Percentiles rank a stretch among this genome's conserved stretches.
These are phyloP conservation scores for Archilochus colubris DNA, from an alignment of 2,113 vertebrate species.

Conservation along the genomic window DNA sequence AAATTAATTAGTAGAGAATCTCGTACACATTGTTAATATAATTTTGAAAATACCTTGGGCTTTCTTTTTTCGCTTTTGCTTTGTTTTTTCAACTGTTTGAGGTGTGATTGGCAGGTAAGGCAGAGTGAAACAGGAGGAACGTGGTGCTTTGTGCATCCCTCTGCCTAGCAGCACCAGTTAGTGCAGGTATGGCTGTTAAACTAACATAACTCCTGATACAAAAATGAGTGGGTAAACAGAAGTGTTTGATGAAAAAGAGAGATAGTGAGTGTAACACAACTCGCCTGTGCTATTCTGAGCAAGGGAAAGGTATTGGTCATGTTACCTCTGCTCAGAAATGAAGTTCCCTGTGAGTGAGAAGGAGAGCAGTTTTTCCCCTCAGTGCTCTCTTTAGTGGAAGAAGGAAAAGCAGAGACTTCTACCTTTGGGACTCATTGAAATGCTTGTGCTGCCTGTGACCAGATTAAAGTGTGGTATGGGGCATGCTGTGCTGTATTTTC, in stretches of 20 bases:
- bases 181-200: neutral
- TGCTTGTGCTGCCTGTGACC: neutral
- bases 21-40: rapidly evolving
- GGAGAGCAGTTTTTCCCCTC: neutral
- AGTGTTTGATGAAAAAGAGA: neutral
- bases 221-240: conserved; percentile 35
- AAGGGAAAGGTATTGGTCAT: neutral
- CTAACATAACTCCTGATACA: neutral
- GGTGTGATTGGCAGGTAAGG: neutral
- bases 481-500: neutral
- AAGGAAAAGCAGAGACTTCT: neutral
- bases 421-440: neutral
- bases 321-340: neutral
- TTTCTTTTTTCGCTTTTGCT: neutral
- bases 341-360: neutral
- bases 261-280: neutral
- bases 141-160: neutral
- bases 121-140: neutral
- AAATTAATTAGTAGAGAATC: neutral
- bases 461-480: neutral
- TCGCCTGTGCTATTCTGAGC: neutral
- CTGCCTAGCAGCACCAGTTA: conserved; percentile 12
- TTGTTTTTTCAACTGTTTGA: too few relatives aligned
- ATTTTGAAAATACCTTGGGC: neutral
- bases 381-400: neutral